A percentile compares a stretch with the other conserved stretches of the same genome.
Evolutionary conservation across 92 coral and sea anemone genomes (phyloP).

Genomic region (Parazoanthus swiftii): DNA sequence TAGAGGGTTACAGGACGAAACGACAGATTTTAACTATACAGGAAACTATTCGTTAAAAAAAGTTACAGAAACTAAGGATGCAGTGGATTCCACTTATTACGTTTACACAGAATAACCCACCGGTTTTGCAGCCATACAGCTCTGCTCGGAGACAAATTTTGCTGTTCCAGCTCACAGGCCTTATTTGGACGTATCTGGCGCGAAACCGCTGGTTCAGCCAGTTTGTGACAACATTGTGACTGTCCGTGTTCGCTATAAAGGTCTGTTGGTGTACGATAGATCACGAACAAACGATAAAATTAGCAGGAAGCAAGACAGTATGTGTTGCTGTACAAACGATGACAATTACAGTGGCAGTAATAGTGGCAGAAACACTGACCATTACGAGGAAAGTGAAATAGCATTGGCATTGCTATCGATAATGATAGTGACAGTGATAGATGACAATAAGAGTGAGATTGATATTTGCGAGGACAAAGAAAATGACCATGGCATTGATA

Average conservation of each 20-base stretch:
- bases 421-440: too few relatives aligned
- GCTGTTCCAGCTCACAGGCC: conserved; percentile 56
- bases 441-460: neutral
- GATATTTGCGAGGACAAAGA: neutral
- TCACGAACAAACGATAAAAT: neutral
- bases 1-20: too few relatives aligned
- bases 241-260: conserved; percentile 67
- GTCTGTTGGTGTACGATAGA: conserved; percentile 41
- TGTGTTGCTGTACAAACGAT: too few relatives aligned
- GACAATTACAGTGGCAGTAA: neutral
- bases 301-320: neutral
- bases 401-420: too few relatives aligned
- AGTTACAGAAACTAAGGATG: too few relatives aligned
- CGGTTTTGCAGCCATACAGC: conserved; percentile 76
- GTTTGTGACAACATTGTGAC: conserved; percentile 67
- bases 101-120: conserved; percentile 28
- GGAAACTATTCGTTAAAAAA: too few relatives aligned
- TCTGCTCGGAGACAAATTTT: conserved; percentile 74
- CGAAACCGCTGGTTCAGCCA: conserved; percentile 82
- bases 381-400: neutral
- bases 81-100: too few relatives aligned
- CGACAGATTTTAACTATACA: too few relatives aligned
- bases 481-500: neutral
- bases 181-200: conserved; percentile 64
- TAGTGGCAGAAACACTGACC: neutral